Percentiles rank a stretch among this genome's conserved stretches.
Evolutionary conservation across 2,113 vertebrate species (phyloP).

Genomic region (Mastomys natalensis): DNA sequence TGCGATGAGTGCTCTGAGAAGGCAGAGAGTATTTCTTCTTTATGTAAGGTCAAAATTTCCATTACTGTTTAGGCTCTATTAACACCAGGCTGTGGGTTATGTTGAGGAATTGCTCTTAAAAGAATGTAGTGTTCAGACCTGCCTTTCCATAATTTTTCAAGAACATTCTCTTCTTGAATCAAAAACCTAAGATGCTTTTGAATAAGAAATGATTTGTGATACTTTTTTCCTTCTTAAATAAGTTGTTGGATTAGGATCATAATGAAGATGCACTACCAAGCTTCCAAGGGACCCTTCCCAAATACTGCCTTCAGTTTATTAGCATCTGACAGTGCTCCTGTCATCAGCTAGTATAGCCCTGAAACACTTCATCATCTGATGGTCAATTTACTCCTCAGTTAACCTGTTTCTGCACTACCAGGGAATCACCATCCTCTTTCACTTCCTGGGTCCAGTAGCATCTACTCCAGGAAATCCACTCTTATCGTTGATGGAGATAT

Average conservation of each 20-base stretch:
- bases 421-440: background rate
- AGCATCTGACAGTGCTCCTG: background rate
- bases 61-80: slow-evolving; percentile 47
- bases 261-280: background rate
- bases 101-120: slow-evolving; percentile 32
- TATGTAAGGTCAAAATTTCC: slow-evolving; percentile 45
- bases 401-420: background rate
- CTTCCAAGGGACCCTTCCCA: background rate
- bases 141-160: slow-evolving; percentile 28
- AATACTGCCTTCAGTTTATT: background rate
- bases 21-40: slow-evolving; percentile 49
- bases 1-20: background rate
- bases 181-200: background rate
- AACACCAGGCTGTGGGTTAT: slow-evolving; percentile 33
- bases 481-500: background rate
- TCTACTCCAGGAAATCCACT: background rate
- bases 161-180: background rate
- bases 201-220: background rate
- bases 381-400: background rate
- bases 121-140: background rate
- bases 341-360: slow-evolving; percentile 6
- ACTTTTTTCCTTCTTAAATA: slow-evolving; percentile 14
- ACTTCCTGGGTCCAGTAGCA: background rate
- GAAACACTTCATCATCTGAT: slow-evolving; percentile 11
- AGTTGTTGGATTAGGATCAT: background rate